Evolutionary conservation across 1,140 invertebrate species (phyloP).

Genomic region (Diplogasteroides magnus): DNA sequence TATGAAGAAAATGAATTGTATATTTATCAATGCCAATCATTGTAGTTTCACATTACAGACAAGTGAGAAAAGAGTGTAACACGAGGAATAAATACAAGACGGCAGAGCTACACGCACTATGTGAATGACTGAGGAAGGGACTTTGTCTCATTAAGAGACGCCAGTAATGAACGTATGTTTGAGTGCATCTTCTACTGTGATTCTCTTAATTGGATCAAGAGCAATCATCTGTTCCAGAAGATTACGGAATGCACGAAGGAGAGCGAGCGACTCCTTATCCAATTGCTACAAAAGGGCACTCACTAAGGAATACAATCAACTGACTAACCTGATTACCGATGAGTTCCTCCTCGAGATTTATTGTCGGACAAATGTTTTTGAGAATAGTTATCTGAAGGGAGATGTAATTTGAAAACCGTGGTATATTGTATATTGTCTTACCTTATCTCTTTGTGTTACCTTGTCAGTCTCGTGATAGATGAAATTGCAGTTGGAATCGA

Average conservation of each 20-base stretch:
- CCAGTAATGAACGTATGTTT: constrained; percentile 91
- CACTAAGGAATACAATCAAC: no score
- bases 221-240: constrained; percentile 85
- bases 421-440: no score
- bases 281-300: no score
- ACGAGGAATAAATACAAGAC: background rate
- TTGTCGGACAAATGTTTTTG: constrained; percentile 77
- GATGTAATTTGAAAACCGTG: no score
- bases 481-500: constrained; percentile 92
- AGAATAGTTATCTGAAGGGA: constrained; percentile 78
- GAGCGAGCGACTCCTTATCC: constrained; percentile 66
- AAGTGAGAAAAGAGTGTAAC: background rate
- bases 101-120: no score
- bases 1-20: background rate
- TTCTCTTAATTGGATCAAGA: constrained; percentile 84
- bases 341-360: constrained; percentile 80
- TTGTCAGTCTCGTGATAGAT: constrained; percentile 94
- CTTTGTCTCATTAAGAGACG: background rate
- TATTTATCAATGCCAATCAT: no score
- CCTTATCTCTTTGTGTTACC: constrained; percentile 80
- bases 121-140: no score
- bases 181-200: constrained; percentile 85
- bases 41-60: no score
- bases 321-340: constrained; percentile 82
- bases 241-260: constrained; percentile 75